These are phyloP conservation scores for Elgaria multicarinata DNA, from an alignment of 2,113 vertebrate genomes.

Conservation along the genomic window DNA sequence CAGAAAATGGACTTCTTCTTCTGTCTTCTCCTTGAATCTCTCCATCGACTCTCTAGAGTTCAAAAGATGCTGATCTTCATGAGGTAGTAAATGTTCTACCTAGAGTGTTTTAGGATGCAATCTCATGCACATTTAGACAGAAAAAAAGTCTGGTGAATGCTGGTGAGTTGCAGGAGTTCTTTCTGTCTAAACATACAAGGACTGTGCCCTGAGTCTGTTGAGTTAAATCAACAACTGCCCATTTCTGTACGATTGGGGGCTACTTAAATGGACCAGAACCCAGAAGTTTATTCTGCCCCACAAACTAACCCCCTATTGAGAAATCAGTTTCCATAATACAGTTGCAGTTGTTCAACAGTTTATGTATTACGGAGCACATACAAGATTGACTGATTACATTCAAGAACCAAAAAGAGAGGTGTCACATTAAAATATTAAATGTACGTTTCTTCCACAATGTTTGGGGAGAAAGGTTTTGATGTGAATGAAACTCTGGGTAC, in stretches of 20 bases:
- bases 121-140: too few species aligned
- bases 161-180: too few species aligned
- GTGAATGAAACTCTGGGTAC: not conserved
- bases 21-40: not conserved
- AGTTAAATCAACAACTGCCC: not conserved
- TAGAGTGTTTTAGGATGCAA: not conserved
- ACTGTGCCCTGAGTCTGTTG: not conserved
- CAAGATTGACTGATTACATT: not conserved
- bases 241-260: not conserved
- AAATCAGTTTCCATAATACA: not conserved
- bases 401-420: not conserved
- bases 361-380: not conserved
- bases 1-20: not conserved
- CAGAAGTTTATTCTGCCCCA: not conserved
- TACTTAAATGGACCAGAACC: not conserved
- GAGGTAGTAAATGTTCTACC: constrained; percentile 2
- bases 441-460: not conserved
- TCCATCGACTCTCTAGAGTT: not conserved
- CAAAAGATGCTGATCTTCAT: not conserved
- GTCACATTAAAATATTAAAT: not conserved
- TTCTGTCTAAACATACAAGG: not conserved
- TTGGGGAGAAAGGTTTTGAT: too few species aligned
- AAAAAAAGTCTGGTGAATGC: too few species aligned
- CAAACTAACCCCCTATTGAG: not conserved
- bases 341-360: not conserved